Evolutionary conservation across 2,888 invertebrate genomes (phyloP).

Genomic region (Limnephilus auricula): DNA sequence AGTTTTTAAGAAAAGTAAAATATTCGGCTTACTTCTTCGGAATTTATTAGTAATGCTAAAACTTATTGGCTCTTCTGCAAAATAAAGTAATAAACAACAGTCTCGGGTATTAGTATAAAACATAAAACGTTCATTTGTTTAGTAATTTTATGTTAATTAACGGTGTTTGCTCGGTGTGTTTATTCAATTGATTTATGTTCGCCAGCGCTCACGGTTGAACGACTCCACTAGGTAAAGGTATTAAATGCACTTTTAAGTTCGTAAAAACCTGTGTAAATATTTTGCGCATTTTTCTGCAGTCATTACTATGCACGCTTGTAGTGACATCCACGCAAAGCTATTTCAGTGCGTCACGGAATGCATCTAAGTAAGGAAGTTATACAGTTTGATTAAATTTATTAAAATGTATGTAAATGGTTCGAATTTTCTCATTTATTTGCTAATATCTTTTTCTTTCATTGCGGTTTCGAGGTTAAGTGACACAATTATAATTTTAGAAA

Average conservation of each 20-base stretch:
- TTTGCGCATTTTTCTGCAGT: slow-evolving; percentile 51
- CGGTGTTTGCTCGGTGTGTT: slow-evolving; percentile 37
- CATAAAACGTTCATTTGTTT: slow-evolving; percentile 16
- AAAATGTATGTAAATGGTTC: not conserved
- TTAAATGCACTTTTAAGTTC: slow-evolving; percentile 46
- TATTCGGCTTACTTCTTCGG: not conserved
- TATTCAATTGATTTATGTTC: slow-evolving; percentile 54
- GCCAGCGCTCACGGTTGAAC: slow-evolving; percentile 51
- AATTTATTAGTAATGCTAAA: not conserved
- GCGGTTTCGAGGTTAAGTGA: too few relatives aligned
- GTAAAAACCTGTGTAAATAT: slow-evolving; percentile 51
- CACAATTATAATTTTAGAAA: too few relatives aligned
- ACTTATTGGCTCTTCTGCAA: not conserved
- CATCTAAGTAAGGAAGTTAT: not conserved
- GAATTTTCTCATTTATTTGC: not conserved
- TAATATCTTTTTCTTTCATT: too few relatives aligned
- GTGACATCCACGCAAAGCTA: not conserved
- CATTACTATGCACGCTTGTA: slow-evolving; percentile 33
- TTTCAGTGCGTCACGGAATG: not conserved
- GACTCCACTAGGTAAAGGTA: slow-evolving; percentile 42
- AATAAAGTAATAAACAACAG: slow-evolving; percentile 2
- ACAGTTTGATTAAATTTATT: not conserved
- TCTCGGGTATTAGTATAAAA: not conserved
- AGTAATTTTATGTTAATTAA: slow-evolving; percentile 48
- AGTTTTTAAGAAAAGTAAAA: too few relatives aligned